phyloP scores from a whole-genome alignment of 2,888 invertebrate species.

The Phoenoteleia sp. region DNA sequence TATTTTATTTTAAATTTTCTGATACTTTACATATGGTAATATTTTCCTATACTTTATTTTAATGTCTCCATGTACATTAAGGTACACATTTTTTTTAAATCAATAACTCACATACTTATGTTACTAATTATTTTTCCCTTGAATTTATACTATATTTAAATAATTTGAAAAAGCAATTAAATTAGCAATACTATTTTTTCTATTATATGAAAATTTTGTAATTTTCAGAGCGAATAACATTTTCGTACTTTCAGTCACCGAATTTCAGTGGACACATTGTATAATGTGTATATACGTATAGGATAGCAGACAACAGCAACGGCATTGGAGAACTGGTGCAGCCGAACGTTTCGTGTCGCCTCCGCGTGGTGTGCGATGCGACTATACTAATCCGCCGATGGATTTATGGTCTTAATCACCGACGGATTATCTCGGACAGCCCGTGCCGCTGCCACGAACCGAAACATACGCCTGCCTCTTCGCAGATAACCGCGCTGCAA shows the following conservation, averaged over 20 bases:
- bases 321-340: constrained; percentile 68
- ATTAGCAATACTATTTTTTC: no score
- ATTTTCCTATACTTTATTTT: no score
- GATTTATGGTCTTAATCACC: constrained; percentile 90
- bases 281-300: constrained; percentile 43
- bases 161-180: no score
- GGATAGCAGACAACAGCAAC: constrained; percentile 47
- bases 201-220: no score
- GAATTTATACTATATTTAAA: no score
- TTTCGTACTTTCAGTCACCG: neutral
- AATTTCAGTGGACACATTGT: constrained; percentile 36
- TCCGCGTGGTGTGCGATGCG: constrained; percentile 81
- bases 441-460: constrained; percentile 84
- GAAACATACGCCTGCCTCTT: constrained; percentile 86
- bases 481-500: constrained; percentile 84
- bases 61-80: no score
- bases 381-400: constrained; percentile 87
- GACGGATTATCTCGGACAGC: constrained; percentile 88
- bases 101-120: no score
- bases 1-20: no score
- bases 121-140: no score
- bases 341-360: constrained; percentile 75
- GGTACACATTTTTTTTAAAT: no score
- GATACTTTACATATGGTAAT: no score
- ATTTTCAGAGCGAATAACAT: no score